A percentile compares a stretch with the other conserved stretches of the same genome.
Evolutionary conservation across 2,797 vertebrate species (phyloP).

Genomic region (Hozukius guyotensis): DNA sequence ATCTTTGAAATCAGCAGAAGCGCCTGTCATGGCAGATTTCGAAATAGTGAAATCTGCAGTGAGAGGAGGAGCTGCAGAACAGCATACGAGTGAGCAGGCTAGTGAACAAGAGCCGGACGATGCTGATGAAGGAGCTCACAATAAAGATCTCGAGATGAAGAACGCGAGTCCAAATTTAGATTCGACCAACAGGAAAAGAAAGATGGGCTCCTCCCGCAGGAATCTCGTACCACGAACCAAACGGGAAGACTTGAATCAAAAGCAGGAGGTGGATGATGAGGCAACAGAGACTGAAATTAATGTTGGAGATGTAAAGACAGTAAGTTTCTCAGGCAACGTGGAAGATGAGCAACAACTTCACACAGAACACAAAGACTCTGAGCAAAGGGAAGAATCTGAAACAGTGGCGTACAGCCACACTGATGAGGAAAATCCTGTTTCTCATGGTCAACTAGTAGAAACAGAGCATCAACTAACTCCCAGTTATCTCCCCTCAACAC

Average conservation of each 20-base stretch:
- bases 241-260: slow-evolving; percentile 27
- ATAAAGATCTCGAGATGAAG: slow-evolving; percentile 18
- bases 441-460: not conserved
- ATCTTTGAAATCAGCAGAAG: slow-evolving; percentile 8
- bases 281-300: slow-evolving; percentile 3
- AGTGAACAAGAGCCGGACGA: not conserved
- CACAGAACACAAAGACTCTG: not conserved
- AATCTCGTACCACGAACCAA: slow-evolving; percentile 42
- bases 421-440: slow-evolving; percentile 23
- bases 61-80: not conserved
- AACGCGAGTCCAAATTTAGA: slow-evolving; percentile 25
- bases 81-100: not conserved
- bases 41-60: not conserved
- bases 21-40: not conserved
- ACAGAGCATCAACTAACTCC: slow-evolving; percentile 8
- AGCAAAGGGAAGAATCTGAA: slow-evolving; percentile 33
- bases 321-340: not conserved
- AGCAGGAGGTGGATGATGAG: slow-evolving; percentile 26
- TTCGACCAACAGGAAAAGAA: slow-evolving; percentile 51
- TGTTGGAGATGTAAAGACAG: not conserved
- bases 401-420: slow-evolving; percentile 13
- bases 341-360: slow-evolving; percentile 14
- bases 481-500: slow-evolving; percentile 1
- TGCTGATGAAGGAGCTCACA: slow-evolving; percentile 5
- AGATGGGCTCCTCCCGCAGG: slow-evolving; percentile 66